These are phyloP conservation scores for Muntiacus muntjak DNA, from an alignment of 2,113 vertebrate species.

Conservation along the genomic window DNA sequence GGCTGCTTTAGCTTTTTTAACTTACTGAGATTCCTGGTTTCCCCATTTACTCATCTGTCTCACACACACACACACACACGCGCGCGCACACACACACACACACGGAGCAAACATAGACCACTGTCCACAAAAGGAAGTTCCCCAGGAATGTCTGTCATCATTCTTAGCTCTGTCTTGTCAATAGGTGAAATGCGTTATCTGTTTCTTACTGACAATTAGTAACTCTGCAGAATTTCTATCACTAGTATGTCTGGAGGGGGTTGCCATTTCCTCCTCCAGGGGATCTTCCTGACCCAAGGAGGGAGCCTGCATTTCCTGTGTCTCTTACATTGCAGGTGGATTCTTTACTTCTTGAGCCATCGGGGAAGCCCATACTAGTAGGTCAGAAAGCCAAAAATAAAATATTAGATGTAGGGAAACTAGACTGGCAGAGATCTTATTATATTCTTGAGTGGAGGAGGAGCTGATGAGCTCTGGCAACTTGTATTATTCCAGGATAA, in stretches of 20 bases:
- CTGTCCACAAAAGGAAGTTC: not conserved
- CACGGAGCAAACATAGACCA: not conserved
- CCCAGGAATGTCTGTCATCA: not conserved
- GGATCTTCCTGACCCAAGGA: not conserved
- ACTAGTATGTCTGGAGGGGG: not conserved
- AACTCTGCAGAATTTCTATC: not conserved
- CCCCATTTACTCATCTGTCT: not conserved
- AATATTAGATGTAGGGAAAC: not conserved
- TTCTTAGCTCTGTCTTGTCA: constrained; percentile 8
- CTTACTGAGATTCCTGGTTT: not conserved
- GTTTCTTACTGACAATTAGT: not conserved
- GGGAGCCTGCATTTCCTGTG: not conserved
- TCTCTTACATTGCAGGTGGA: not conserved
- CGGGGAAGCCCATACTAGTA: not conserved
- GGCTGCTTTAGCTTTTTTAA: not conserved
- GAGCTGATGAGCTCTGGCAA: not conserved
- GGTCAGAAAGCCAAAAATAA: constrained; percentile 31
- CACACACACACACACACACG: too few relatives aligned
- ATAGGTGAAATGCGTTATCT: not conserved
- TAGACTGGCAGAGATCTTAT: not conserved
- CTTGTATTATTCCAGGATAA: not conserved
- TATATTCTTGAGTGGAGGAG: not conserved
- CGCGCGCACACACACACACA: not conserved
- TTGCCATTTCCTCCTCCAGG: not conserved
- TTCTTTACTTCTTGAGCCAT: not conserved